Conservation (phyloP, 2,113 vertebrate genomes). For the Caranx melampygus region DNA sequence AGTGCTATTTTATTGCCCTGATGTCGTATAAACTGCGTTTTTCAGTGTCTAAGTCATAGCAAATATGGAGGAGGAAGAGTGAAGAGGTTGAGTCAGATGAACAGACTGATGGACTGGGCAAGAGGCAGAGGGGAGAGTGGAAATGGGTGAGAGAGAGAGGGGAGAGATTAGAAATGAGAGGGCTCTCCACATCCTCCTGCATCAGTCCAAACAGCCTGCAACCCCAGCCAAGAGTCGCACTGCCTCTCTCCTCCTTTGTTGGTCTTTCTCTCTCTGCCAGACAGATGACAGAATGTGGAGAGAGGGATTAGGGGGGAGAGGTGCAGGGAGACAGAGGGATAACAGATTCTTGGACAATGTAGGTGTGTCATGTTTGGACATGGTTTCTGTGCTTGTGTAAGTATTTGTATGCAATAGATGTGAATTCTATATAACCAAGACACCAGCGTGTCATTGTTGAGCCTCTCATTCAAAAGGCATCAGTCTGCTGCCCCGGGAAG, state of each 20-base stretch:
- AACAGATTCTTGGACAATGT: slow-evolving; percentile 53
- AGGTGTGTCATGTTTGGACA: slow-evolving; percentile 31
- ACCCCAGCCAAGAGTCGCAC: slow-evolving; percentile 55
- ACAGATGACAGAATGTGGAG: slow-evolving; percentile 69
- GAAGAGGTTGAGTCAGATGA: slow-evolving; percentile 33
- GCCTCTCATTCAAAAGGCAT: slow-evolving; percentile 6
- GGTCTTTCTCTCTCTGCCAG: slow-evolving; percentile 42
- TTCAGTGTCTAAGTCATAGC: background rate
- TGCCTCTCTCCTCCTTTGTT: slow-evolving; percentile 17
- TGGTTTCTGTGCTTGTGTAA: background rate
- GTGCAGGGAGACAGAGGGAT: slow-evolving; percentile 54
- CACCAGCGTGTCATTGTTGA: background rate
- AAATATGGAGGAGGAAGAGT: background rate
- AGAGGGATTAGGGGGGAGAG: slow-evolving; percentile 63
- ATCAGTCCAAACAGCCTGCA: slow-evolving; percentile 62
- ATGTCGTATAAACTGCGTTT: background rate
- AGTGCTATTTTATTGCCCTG: no score
- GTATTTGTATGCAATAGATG: background rate
- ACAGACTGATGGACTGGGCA: slow-evolving; percentile 23
- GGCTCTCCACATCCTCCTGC: slow-evolving; percentile 61
- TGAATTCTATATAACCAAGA: background rate
- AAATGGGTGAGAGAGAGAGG: background rate
- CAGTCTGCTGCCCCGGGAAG: background rate
- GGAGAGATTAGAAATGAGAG: slow-evolving; percentile 63
- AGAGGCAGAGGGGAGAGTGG: slow-evolving; percentile 16